Evolutionary conservation across 2,888 invertebrate species (phyloP), one percentile per base, ranked within the genome.

Genomic region (Chesias legatella): DNA sequence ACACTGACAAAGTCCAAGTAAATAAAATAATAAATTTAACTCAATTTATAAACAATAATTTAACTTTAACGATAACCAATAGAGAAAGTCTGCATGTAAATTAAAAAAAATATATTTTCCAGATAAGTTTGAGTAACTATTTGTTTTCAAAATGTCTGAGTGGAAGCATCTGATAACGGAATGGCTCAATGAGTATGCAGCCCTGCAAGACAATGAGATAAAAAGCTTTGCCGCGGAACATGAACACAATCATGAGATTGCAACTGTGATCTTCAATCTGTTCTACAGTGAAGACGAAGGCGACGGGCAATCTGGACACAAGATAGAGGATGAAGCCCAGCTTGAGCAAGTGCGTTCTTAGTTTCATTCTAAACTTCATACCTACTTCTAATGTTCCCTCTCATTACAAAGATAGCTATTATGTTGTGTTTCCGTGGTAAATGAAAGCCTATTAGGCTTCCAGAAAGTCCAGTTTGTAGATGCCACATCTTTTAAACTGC

Each of bases 241-340:
- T 73, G 93, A 94, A 64, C 92, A 94, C 60, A 95, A 95, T 74
- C 93, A 93, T 73, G 95, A 95, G 80, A 93, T 95, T 49, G 93
- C 95, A 53, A 91, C 94, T 60, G 94, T 95, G 34, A 88, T 96
- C 47, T 95, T 94, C 64, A 91, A 92, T 58, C 89, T 96, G 33
- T 88, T 96, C 31, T 94, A 95, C 32, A 92, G 92, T 67, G 95
- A 95, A 67, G 89, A 92, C 45, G 90, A 90, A 51, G 89, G 82
- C 69, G 90, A 90, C 57, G 73, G 74, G 45, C 78, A 88, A 66
- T 83, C 21, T 8, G 30, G 65, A 62, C 55, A 37, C 29, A 60
- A 50, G 51, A 17, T 17, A 3, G 71, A 71, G 11, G 58, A 48
- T 58, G 72, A 72, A 29, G 29, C 50, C 39, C 41, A 68, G 48